Percentiles rank a stretch among this genome's conserved stretches.
These are phyloP conservation scores for Tachystola acroxantha DNA, from an alignment of 2,888 invertebrate genomes.

Conservation along the genomic window DNA sequence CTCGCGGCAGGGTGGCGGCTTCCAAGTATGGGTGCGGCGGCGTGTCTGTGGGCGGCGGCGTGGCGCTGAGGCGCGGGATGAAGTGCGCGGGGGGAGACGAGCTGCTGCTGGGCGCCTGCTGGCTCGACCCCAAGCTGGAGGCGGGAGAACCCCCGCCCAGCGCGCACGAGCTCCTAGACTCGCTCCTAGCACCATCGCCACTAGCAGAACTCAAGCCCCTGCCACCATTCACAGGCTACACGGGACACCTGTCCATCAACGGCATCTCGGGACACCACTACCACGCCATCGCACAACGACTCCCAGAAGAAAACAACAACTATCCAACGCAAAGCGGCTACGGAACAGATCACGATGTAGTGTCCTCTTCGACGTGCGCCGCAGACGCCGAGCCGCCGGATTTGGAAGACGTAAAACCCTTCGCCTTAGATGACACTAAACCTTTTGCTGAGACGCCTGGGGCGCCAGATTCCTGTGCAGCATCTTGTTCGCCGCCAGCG, in stretches of 20 bases:
- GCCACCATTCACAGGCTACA: conserved; percentile 92
- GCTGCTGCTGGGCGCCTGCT: conserved; percentile 84
- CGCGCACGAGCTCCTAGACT: conserved; percentile 85
- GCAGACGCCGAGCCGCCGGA: conserved; percentile 80
- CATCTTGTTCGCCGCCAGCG: conserved; percentile 70
- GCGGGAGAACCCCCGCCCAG: conserved; percentile 55
- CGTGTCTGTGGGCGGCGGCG: conserved; percentile 61
- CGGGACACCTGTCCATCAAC: conserved; percentile 91
- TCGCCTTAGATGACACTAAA: conserved; percentile 73
- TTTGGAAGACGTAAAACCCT: conserved; percentile 80
- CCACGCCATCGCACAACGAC: conserved; percentile 88
- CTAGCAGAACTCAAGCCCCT: conserved; percentile 89
- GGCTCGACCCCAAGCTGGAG: conserved; percentile 81
- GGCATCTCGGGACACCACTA: conserved; percentile 93
- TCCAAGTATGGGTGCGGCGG: conserved; percentile 74
- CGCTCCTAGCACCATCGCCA: conserved; percentile 80
- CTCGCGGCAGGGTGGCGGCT: conserved; percentile 72
- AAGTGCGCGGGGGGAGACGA: conserved; percentile 81
- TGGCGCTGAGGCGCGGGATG: conserved; percentile 76
- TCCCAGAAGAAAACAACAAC: conserved; percentile 87
- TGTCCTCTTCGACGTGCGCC: conserved; percentile 85
- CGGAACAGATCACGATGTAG: conserved; percentile 83
- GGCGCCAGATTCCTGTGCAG: conserved; percentile 78
- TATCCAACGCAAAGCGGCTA: conserved; percentile 80
- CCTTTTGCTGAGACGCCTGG: conserved; percentile 76